Base-by-base conservation (phyloP, 2,797 vertebrate genomes). In the Bradypodion ventrale region DNA sequence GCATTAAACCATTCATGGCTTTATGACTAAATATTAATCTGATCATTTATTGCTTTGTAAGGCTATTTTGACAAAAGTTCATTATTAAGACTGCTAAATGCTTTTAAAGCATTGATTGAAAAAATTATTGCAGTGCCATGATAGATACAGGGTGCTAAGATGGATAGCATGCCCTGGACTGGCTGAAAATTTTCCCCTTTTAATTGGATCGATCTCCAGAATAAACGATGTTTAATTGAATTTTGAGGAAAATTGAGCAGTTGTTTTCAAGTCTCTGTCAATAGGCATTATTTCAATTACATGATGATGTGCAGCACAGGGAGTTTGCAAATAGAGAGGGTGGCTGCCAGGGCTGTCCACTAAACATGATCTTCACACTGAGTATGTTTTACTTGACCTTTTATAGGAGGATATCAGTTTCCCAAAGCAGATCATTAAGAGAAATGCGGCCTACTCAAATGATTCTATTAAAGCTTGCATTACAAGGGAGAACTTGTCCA, bases 181-280 rank as follows among this genome's bases (percentile, higher is more conserved):
- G 93, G 95, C 94, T 96, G 96, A 96, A 96, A 96, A 95, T 94
- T 95, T 92, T 94, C 95, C 94, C 93, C 95, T 97, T 97, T 97
- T 97, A 94, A 93, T 95, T 96, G 95, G 96, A 98, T 98, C 95
- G 97, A 98, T 98, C 97, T 93, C 94, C 93, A 96, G 97, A 97
- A 98, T 98, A 98, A 98, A 98, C 97, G 96, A 98, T 98, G 97
- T 98, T 98, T 98, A 98, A 98, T 98, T 98, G 97, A 98, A 98
- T 98, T 97, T 97, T 94, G 96, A 96, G 96, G 96, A 97, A 97
- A 98, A 98, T 97, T 97, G 97, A 98, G 97, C 97, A 98, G 97
- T 97, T 97, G 96, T 98, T 97, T 98, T 98, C 97, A 97, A 97
- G 96, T 96, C 96, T 96, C 96, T 97, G 97, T 98, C 97, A 96